Conservation (phyloP, 2,797 vertebrate genomes). For the Enteromius anoplus region DNA sequence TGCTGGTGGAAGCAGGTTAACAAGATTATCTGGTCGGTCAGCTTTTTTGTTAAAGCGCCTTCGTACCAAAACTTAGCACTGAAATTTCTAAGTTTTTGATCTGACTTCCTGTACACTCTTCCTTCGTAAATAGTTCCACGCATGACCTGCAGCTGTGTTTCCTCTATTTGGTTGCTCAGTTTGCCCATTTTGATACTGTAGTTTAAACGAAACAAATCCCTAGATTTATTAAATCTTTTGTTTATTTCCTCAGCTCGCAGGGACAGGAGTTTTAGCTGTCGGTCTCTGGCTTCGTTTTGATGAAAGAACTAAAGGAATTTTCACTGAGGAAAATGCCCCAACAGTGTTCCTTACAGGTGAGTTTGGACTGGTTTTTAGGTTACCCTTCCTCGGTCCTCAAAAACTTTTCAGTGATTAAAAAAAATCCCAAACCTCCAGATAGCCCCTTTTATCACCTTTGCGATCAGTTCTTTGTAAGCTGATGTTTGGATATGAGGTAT, state of each 20-base stretch:
- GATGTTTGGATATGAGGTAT: slow-evolving; percentile 10
- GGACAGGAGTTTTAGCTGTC: slow-evolving; percentile 87
- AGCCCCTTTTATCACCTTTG: background rate
- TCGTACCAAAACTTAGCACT: background rate
- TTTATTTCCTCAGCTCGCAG: slow-evolving; percentile 81
- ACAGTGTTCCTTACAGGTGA: slow-evolving; percentile 89
- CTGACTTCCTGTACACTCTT: background rate
- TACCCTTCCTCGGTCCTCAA: background rate
- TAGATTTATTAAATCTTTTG: slow-evolving; percentile 28
- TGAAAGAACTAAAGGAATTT: slow-evolving; percentile 83
- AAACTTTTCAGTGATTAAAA: background rate
- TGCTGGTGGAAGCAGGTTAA: background rate
- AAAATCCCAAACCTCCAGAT: background rate
- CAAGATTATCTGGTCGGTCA: slow-evolving; percentile 18
- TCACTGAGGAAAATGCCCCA: slow-evolving; percentile 74
- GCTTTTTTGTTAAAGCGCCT: background rate
- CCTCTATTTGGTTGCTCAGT: background rate
- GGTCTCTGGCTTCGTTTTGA: slow-evolving; percentile 96
- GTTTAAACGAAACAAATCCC: slow-evolving; percentile 22
- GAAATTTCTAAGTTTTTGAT: background rate
- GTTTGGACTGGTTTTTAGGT: background rate
- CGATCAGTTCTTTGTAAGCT: background rate
- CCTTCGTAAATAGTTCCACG: background rate
- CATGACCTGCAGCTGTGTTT: background rate
- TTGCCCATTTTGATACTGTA: background rate